phyloP scores from a whole-genome alignment of 2,113 vertebrate genomes.

The Amblyopsis rosae region DNA sequence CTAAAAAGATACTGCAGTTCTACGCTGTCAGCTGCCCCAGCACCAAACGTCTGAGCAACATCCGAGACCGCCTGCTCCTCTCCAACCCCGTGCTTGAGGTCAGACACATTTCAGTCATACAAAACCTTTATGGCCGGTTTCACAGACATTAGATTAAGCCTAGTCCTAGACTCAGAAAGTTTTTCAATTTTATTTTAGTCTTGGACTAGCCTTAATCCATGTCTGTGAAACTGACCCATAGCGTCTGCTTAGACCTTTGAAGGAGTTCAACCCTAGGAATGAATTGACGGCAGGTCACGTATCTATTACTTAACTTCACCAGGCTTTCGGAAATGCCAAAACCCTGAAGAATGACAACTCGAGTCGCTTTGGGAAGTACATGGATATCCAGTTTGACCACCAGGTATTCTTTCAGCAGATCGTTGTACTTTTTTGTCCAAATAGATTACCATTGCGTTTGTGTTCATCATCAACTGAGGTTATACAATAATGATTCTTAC shows the following conservation, averaged over 20 bases:
- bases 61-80: slow-evolving; percentile 88
- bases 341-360: slow-evolving; percentile 98
- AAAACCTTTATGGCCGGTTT: background rate
- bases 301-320: slow-evolving; percentile 6
- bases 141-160: too few species aligned
- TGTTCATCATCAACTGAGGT: too few species aligned
- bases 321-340: slow-evolving; percentile 98
- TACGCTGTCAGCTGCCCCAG: slow-evolving; percentile 92
- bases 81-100: slow-evolving; percentile 97
- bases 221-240: too few species aligned
- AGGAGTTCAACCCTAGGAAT: too few species aligned
- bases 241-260: background rate
- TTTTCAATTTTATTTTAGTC: too few species aligned
- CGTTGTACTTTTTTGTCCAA: background rate
- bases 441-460: background rate
- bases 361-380: slow-evolving; percentile 97
- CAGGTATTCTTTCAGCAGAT: slow-evolving; percentile 76
- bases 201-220: too few species aligned
- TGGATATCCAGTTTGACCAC: slow-evolving; percentile 97
- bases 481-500: too few species aligned
- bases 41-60: slow-evolving; percentile 84
- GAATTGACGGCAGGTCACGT: background rate
- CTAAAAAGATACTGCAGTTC: slow-evolving; percentile 96
- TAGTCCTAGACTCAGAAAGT: too few species aligned
- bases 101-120: slow-evolving; percentile 19